These are phyloP conservation scores for Anguilla anguilla DNA, from an alignment of 2,797 vertebrate genomes.

Conservation along the genomic window DNA sequence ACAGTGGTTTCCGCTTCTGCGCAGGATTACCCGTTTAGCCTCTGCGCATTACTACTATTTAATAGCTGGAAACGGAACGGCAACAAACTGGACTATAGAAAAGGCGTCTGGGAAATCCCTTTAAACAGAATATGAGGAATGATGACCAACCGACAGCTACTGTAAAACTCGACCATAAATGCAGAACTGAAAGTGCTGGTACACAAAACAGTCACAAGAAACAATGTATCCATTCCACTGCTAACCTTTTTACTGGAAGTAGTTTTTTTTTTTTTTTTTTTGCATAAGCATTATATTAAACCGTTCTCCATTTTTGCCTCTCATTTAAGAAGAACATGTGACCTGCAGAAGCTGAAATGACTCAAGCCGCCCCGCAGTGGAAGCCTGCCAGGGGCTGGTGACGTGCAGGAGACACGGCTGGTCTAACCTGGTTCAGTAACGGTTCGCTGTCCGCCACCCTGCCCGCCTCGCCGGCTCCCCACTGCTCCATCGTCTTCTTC, in stretches of 20 bases:
- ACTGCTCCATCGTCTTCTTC: constrained; percentile 54
- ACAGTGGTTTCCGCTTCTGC: not conserved
- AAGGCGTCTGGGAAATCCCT: constrained; percentile 7
- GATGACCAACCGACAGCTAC: constrained; percentile 25
- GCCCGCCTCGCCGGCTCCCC: constrained; percentile 53
- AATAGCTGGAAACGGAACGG: not conserved
- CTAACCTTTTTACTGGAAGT: constrained; percentile 27
- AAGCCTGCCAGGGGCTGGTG: not conserved
- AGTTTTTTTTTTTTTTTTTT: not conserved
- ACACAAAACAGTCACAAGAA: constrained; percentile 30
- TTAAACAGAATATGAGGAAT: constrained; percentile 1
- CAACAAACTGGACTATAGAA: not conserved
- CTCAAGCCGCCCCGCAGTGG: constrained; percentile 23
- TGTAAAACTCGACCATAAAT: constrained; percentile 18
- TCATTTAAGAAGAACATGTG: constrained; percentile 1
- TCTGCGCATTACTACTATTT: not conserved
- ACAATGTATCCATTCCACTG: constrained; percentile 19
- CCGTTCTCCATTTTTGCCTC: not conserved
- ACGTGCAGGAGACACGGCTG: not conserved
- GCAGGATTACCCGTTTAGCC: not conserved
- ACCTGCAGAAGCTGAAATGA: not conserved
- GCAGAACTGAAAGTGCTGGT: constrained; percentile 26
- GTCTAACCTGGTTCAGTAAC: constrained; percentile 59
- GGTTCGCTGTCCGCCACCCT: constrained; percentile 31
- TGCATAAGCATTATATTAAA: constrained; percentile 14